phyloP scores from a whole-genome alignment of 2,113 vertebrate species.

The Arenaria interpres region DNA sequence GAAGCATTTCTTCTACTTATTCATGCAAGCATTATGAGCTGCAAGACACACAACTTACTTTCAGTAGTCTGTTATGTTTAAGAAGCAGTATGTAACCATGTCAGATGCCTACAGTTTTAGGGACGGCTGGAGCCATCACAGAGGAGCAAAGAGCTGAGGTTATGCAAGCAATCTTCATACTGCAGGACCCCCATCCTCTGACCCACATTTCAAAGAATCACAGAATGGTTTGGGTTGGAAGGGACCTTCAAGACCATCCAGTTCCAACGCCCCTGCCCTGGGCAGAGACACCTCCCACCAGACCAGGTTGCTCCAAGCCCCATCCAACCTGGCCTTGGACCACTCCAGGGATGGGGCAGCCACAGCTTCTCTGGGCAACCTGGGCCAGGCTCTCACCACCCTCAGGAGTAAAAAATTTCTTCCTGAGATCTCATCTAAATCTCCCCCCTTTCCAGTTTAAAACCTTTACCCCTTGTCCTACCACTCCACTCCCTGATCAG shows the following conservation, averaged over 20 bases:
- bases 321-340: neutral
- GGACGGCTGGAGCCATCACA: too few species aligned
- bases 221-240: neutral
- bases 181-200: neutral
- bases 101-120: neutral
- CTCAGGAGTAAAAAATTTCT: neutral
- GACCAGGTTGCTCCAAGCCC: neutral
- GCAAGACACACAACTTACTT: neutral
- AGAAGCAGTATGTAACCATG: neutral
- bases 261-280: neutral
- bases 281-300: neutral
- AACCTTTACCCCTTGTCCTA: neutral
- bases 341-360: neutral
- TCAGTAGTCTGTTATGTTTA: neutral
- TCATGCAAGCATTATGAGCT: neutral
- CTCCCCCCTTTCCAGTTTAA: neutral
- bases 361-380: neutral
- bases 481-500: neutral
- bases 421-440: neutral
- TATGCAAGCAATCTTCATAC: accelerated
- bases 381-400: neutral
- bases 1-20: neutral
- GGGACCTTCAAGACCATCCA: neutral
- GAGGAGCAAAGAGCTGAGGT: too few species aligned
- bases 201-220: accelerated